Base-by-base conservation (phyloP, 1,140 invertebrate genomes). In the Drosophila simulans region DNA sequence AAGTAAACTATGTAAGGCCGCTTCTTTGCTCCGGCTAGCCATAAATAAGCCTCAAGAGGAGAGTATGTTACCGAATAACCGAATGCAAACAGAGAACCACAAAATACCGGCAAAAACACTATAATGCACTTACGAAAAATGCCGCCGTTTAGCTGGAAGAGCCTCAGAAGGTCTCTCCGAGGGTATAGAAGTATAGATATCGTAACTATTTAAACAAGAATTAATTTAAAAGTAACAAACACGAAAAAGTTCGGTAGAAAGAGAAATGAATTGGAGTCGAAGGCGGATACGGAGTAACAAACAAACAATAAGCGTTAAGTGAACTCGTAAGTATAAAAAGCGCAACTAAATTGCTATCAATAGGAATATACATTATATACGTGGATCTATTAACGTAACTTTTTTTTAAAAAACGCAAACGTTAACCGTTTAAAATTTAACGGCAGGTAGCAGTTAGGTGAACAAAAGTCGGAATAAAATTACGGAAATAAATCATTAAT, bases 131-230 rank as follows among this genome's bases (percentile, higher is more conserved):
- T 60, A 80, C 59, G 71, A 80, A 80, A 59, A 68, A 74, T 74
- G 77, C 77, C 77, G 77, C 77, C 77, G 77, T 80, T 80, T 79
- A 80, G 70, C 63, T 54, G 59, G 22, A 35, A 43, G 54, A 43
- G 55, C 35, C 35, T 43, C 17, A 66, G 42, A 27, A 42, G 45
- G 54, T 15, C 20, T 31, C n/a, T 27, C 15, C 37, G n/a, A 68
- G 15, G 22, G 42, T 37, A 37, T 39, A 65, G 11, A 37, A 53
- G 42, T 11, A 15, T 39, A 20, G 12, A 17, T 52, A 52, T 52
- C 31, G 49, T 52, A 52, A 52, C 49, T 31, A 35, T 35, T 52
- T 46, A 55, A 46, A 46, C 22, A 45, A 37, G 8, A 37, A 69
- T 13, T 39, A 34, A 8, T 7, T 34, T 22, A 31, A 35, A 35